phyloP scores from a whole-genome alignment of 2,888 invertebrate genomes.

The Lacanobia wlatinum region DNA sequence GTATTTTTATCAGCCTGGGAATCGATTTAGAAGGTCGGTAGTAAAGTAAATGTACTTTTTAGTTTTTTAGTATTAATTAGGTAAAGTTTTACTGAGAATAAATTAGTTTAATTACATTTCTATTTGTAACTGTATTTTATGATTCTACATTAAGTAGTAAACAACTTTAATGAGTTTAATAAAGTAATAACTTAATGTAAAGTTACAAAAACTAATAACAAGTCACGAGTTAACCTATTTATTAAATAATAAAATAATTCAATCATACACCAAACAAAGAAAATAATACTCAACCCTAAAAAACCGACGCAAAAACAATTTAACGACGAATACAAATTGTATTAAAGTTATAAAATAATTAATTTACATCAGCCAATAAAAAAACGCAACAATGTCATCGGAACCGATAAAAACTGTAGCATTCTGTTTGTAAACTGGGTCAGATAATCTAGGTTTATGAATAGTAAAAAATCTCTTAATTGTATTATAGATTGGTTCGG shows the following conservation, averaged over 20 bases:
- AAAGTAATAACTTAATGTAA: not conserved
- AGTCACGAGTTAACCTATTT: not conserved
- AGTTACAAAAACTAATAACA: not conserved
- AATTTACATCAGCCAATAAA: slow-evolving; percentile 51
- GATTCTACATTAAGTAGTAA: slow-evolving; percentile 7
- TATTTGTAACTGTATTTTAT: not conserved
- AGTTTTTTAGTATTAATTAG: not conserved
- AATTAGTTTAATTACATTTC: not conserved
- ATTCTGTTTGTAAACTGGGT: slow-evolving; percentile 51
- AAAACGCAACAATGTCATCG: slow-evolving; percentile 58
- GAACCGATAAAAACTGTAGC: slow-evolving; percentile 48
- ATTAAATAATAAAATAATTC: slow-evolving; percentile 5
- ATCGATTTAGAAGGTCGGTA: slow-evolving; percentile 2
- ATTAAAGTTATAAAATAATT: slow-evolving; percentile 44
- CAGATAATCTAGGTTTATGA: slow-evolving; percentile 61
- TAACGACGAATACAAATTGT: slow-evolving; percentile 21
- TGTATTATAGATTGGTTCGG: slow-evolving; percentile 38
- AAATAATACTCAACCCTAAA: slow-evolving; percentile 31
- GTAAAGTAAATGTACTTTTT: not conserved
- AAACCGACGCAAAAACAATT: slow-evolving; percentile 27
- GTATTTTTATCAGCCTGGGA: slow-evolving; percentile 11
- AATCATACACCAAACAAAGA: not conserved
- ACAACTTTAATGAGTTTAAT: slow-evolving; percentile 6
- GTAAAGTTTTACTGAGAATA: not conserved
- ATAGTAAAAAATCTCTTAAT: slow-evolving; percentile 56